Evolutionary conservation across 2,113 vertebrate genomes (phyloP), one percentile per base, ranked within the genome.

Genomic region (Osmerus mordax): DNA sequence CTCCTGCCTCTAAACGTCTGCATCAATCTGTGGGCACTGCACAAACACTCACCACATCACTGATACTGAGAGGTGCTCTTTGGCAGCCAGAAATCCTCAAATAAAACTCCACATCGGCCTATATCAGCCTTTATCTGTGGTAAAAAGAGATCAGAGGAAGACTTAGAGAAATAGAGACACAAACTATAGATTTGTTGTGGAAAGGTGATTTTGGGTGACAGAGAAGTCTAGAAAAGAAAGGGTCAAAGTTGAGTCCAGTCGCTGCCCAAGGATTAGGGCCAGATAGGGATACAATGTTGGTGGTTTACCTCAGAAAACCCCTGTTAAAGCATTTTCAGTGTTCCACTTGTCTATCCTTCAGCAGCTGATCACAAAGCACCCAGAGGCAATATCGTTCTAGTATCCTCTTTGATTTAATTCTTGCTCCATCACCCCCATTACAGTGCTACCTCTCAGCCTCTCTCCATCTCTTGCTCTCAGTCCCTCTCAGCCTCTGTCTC

Each of bases 331-430:
- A 61, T 14, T 28, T 61, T 61, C 59, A 11, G 25, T 16, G 61
- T 18, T 25, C 28, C 29, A 14, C 28, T 60, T 28, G 2, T 23
- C 55, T 41, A 60, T 16, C 59, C 70, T 55, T 21, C 41, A 13
- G 55, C 65, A 62, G 32, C 54, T 53, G 28, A 32, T 54, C 62
- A 11, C 41, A 47, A 47, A 4, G 55, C 71, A 60, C 67, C 56
- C 19, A 70, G 55, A 29, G 58, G 52, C 63, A 53, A 47, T 71
- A 69, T 53, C 53, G 51, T 72, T 71, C 14, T 54, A 74, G 51
- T 73, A 63, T 66, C 56, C 41, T 72, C 69, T 56, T 54, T 32
- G 71, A 77, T 70, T 76, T 70, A 70, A 73, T 66, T 69, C 59
- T 51, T 75, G 51, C 16, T 63, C 54, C 47, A 70, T 76, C 73